These are phyloP conservation scores for Drosophila stalkeri DNA, from an alignment of 2,888 invertebrate genomes.

Conservation along the genomic window DNA sequence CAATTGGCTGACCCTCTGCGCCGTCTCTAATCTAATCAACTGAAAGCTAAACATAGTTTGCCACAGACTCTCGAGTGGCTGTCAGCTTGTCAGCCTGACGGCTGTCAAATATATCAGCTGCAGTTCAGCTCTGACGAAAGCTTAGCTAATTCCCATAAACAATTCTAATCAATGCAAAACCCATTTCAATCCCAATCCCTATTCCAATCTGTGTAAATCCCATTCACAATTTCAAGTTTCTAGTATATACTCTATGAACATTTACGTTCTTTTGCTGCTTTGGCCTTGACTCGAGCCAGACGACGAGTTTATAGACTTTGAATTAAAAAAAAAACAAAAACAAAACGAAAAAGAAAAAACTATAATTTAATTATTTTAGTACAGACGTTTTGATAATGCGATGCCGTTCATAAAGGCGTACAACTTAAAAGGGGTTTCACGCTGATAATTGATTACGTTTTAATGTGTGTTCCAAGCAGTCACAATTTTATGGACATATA, in stretches of 20 bases:
- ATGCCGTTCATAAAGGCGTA: slow-evolving; percentile 45
- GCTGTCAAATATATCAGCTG: background rate
- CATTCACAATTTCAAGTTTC: background rate
- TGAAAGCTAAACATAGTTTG: background rate
- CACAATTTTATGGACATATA: slow-evolving; percentile 4
- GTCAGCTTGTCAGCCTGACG: background rate
- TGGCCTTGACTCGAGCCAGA: slow-evolving; percentile 45
- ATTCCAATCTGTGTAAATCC: background rate
- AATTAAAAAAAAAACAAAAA: background rate
- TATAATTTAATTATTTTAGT: slow-evolving; percentile 13
- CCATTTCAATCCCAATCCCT: background rate
- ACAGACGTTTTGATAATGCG: slow-evolving; percentile 52
- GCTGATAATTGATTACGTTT: slow-evolving; percentile 55
- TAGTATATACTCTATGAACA: no score
- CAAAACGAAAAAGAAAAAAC: background rate
- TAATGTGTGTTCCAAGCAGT: slow-evolving; percentile 51
- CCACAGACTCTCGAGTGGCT: background rate
- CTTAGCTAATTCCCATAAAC: background rate
- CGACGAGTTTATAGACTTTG: slow-evolving; percentile 12
- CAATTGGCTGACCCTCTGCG: background rate
- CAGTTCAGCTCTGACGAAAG: no score
- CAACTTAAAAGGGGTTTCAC: slow-evolving; percentile 52
- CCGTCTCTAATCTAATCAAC: slow-evolving; percentile 17
- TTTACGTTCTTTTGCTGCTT: slow-evolving; percentile 21
- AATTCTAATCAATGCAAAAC: background rate